Conservation (phyloP, 2,888 invertebrate species). For the Heliconius aoede region DNA sequence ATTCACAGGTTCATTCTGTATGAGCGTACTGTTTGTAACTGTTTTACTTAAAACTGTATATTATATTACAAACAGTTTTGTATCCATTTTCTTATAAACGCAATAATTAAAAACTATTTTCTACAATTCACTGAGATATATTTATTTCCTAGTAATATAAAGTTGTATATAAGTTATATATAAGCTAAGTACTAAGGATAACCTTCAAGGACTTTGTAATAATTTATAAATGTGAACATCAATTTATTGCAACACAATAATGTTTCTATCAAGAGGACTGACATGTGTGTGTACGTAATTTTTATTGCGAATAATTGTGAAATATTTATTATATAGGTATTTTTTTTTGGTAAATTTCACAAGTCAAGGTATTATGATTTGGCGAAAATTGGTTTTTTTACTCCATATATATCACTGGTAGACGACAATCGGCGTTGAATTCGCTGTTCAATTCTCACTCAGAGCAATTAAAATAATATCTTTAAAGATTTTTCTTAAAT, state of each 20-base stretch:
- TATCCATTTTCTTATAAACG: neutral
- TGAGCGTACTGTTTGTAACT: no score
- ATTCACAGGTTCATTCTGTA: neutral
- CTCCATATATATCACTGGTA: neutral
- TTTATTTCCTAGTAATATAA: neutral
- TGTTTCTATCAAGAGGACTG: constrained; percentile 18
- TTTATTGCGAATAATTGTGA: constrained; percentile 21
- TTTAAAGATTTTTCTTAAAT: no score
- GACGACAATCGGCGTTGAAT: neutral
- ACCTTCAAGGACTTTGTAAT: neutral
- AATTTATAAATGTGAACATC: constrained; percentile 20
- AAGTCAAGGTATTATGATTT: neutral
- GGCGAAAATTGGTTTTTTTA: neutral
- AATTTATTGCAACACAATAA: constrained; percentile 21
- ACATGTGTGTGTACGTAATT: constrained; percentile 18
- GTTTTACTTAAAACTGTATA: no score
- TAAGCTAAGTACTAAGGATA: constrained; percentile 10
- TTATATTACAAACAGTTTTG: no score
- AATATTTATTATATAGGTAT: neutral
- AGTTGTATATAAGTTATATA: no score
- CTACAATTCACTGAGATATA: neutral
- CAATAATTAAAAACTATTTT: neutral
- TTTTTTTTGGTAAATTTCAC: neutral
- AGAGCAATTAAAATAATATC: no score
- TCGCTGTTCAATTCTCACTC: neutral